Evolutionary conservation across 2,888 invertebrate species (phyloP).

Genomic region (Drepanosiphum platanoidis): DNA sequence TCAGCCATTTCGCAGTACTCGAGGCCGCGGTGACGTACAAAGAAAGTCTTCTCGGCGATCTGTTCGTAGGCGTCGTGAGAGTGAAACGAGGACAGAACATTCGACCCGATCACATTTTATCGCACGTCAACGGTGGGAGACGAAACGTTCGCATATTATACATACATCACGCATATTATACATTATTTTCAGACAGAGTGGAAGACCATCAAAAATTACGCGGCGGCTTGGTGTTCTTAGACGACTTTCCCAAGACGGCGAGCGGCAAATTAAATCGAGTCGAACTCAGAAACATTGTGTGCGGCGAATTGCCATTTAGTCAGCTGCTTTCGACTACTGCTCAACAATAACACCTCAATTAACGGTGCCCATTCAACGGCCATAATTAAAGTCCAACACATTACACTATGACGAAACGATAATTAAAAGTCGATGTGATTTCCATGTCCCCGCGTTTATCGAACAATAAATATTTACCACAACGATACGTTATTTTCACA

Average conservation of each 20-base stretch:
- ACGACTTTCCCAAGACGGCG: slow-evolving; percentile 24
- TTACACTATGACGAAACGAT: too few species aligned
- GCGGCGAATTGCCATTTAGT: too few species aligned
- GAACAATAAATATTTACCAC: too few species aligned
- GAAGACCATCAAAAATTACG: slow-evolving; percentile 32
- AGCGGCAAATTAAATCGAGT: slow-evolving; percentile 32
- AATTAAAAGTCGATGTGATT: too few species aligned
- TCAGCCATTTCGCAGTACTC: slow-evolving; percentile 18
- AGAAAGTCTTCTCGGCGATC: neutral
- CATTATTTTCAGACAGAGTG: slow-evolving; percentile 20
- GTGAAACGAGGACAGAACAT: neutral
- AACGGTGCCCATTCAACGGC: too few species aligned
- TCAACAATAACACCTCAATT: too few species aligned
- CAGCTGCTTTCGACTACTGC: too few species aligned
- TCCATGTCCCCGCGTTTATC: too few species aligned
- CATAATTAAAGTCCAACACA: too few species aligned
- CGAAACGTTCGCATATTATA: too few species aligned
- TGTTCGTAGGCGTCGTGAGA: slow-evolving; percentile 29
- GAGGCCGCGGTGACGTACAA: slow-evolving; percentile 25
- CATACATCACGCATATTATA: too few species aligned
- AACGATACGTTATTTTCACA: too few species aligned
- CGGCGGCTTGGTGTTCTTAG: slow-evolving; percentile 23
- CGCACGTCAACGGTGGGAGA: slow-evolving; percentile 22
- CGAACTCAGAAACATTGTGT: slow-evolving; percentile 35
- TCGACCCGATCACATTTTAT: neutral